phyloP scores from a whole-genome alignment of 1,140 invertebrate genomes.

The Megalopta genalis region DNA sequence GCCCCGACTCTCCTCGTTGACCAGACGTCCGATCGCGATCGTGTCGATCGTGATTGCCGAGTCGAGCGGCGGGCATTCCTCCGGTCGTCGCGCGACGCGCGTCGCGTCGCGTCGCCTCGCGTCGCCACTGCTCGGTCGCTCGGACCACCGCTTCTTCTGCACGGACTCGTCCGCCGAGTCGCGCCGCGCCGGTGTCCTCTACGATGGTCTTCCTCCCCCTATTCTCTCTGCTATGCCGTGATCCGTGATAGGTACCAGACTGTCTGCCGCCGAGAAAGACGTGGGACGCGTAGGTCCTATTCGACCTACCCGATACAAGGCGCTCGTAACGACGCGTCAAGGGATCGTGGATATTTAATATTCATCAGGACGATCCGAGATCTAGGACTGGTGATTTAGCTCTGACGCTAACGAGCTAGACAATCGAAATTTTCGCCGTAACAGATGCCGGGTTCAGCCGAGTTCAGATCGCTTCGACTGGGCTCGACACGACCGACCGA shows the following conservation, averaged over 20 bases:
- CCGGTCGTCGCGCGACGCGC: too few relatives aligned
- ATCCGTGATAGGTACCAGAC: constrained; percentile 47
- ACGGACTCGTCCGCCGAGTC: too few relatives aligned
- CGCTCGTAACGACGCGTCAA: constrained; percentile 18
- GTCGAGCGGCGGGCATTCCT: too few relatives aligned
- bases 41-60: constrained; percentile 56
- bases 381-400: background rate
- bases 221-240: background rate
- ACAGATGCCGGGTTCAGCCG: too few relatives aligned
- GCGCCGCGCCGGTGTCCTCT: background rate
- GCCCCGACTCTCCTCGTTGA: background rate
- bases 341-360: constrained; percentile 16
- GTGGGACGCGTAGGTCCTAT: constrained; percentile 45
- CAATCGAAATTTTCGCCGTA: too few relatives aligned
- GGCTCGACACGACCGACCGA: too few relatives aligned
- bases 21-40: constrained; percentile 7
- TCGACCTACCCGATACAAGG: background rate
- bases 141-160: background rate
- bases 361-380: background rate
- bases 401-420: too few relatives aligned
- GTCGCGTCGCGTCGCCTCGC: too few relatives aligned
- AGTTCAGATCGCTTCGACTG: too few relatives aligned
- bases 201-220: background rate
- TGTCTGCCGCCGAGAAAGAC: constrained; percentile 58
- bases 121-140: constrained; percentile 4